Evolutionary conservation across 2,797 vertebrate species (phyloP).

Genomic region (Phalanger gymnotis): DNA sequence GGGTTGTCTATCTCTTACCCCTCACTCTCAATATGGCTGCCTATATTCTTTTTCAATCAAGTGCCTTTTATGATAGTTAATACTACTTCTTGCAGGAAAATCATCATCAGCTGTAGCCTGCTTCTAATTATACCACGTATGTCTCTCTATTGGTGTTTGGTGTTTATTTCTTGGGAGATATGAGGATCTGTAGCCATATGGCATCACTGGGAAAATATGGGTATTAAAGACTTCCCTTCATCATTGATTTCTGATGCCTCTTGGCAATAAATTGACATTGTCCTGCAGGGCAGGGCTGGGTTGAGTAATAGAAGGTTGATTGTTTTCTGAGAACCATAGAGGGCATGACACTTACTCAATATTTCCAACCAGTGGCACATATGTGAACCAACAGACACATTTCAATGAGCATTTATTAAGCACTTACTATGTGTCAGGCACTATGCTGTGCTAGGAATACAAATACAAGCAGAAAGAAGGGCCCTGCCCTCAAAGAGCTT

Average conservation of each 20-base stretch:
- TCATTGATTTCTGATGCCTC: background rate
- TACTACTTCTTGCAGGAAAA: background rate
- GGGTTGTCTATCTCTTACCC: background rate
- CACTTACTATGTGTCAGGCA: too few species aligned
- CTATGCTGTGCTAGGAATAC: background rate
- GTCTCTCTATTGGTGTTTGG: background rate
- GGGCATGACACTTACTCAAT: background rate
- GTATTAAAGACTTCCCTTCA: background rate
- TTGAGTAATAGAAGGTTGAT: background rate
- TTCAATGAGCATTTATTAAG: background rate
- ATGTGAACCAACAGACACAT: background rate
- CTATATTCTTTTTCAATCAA: background rate
- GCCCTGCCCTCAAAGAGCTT: background rate
- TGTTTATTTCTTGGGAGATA: background rate
- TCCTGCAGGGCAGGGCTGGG: background rate
- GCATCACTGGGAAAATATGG: background rate
- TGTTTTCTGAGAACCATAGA: background rate
- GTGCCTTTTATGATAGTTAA: background rate
- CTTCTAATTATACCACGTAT: background rate
- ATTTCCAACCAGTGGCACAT: background rate
- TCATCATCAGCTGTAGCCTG: background rate
- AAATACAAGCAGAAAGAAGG: background rate
- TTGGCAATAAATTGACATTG: too few species aligned
- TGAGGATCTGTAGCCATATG: too few species aligned
- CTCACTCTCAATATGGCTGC: background rate